phyloP scores from a whole-genome alignment of 2,888 invertebrate genomes.

The Aquatica leii region DNA sequence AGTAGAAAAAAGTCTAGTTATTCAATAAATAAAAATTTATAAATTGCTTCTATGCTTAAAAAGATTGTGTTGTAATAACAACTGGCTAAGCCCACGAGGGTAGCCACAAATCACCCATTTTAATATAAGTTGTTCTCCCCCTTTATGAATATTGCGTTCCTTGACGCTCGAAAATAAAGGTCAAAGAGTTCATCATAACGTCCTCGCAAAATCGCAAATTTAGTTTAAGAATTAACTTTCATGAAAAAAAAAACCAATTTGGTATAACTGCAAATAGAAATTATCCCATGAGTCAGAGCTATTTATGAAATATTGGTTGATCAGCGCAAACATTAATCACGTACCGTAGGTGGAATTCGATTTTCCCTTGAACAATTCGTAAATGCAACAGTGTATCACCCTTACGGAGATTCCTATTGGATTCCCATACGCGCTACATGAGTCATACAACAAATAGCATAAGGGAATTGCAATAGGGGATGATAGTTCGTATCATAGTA shows the following conservation, averaged over 20 bases:
- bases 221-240: slow-evolving; percentile 15
- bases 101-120: slow-evolving; percentile 53
- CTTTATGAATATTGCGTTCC: slow-evolving; percentile 39
- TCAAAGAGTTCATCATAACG: slow-evolving; percentile 37
- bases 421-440: slow-evolving; percentile 56
- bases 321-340: slow-evolving; percentile 21
- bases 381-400: slow-evolving; percentile 42
- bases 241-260: not conserved
- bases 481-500: slow-evolving; percentile 37
- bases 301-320: not conserved
- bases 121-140: slow-evolving; percentile 47
- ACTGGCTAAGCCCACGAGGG: slow-evolving; percentile 38
- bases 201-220: not conserved
- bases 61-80: slow-evolving; percentile 5
- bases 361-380: slow-evolving; percentile 22
- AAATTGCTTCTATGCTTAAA: too few species aligned
- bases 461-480: slow-evolving; percentile 54
- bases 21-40: too few species aligned
- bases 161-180: slow-evolving; percentile 40
- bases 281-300: not conserved
- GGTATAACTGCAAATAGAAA: not conserved
- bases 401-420: slow-evolving; percentile 54
- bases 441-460: slow-evolving; percentile 58
- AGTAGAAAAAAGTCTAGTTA: too few species aligned
- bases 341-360: slow-evolving; percentile 30